These are phyloP conservation scores for Ophioderma brevispina DNA, from an alignment of 35 echinoderm and acorn worm species.

Conservation along the genomic window DNA sequence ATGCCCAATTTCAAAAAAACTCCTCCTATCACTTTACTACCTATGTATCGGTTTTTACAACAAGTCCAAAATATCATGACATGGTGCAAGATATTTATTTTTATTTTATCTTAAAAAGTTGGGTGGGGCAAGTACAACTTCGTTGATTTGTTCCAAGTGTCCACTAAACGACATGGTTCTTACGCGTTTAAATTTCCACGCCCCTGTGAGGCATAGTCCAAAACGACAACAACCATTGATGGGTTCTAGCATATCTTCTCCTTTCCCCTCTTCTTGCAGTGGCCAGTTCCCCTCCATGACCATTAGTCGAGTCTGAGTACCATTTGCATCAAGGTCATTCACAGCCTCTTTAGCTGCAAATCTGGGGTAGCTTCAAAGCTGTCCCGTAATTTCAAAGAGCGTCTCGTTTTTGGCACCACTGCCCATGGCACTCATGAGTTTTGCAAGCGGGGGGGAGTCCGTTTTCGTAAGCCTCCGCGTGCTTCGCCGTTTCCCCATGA, in stretches of 20 bases:
- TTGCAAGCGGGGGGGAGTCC: constrained; percentile 49
- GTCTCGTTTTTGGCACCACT: constrained; percentile 46
- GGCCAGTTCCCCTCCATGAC: not conserved
- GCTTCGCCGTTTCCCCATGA: constrained; percentile 82
- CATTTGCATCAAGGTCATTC: not conserved
- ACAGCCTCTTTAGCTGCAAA: not conserved
- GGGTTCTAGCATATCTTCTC: not conserved
- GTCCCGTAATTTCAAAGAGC: constrained; percentile 29
- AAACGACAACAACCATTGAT: constrained; percentile 3
- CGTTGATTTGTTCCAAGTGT: constrained; percentile 76
- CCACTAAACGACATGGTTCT: constrained; percentile 94
- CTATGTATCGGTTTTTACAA: too few species aligned
- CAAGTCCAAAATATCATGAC: too few species aligned
- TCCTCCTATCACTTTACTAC: too few species aligned
- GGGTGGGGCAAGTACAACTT: too few species aligned
- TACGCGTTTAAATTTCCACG: constrained; percentile 44
- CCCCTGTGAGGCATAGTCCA: constrained; percentile 41
- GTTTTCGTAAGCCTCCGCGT: constrained; percentile 48
- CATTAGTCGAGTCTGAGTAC: not conserved
- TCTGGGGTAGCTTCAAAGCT: constrained; percentile 19
- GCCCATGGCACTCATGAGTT: constrained; percentile 52
- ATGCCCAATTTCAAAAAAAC: too few species aligned
- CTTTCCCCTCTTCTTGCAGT: constrained; percentile 36
- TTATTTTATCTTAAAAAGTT: too few species aligned
- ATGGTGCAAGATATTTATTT: too few species aligned